A percentile compares a stretch with the other conserved stretches of the same genome.
Conservation (phyloP, 1,140 invertebrate species). For the Papilio aristodemus region DNA sequence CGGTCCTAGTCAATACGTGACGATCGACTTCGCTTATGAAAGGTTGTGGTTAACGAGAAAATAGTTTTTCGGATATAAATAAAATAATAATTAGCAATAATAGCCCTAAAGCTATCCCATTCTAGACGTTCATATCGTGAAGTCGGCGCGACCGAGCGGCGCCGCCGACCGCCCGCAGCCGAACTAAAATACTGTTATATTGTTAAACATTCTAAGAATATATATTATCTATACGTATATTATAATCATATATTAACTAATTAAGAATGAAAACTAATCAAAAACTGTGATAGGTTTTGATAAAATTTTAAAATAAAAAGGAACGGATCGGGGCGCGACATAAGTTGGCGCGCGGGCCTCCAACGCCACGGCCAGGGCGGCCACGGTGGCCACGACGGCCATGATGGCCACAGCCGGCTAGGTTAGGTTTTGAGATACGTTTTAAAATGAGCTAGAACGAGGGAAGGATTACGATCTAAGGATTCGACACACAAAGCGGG, state of each 20-base stretch:
- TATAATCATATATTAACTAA: slow-evolving; percentile 80
- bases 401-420: slow-evolving; percentile 49
- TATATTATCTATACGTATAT: slow-evolving; percentile 80
- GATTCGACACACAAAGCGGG: slow-evolving; percentile 47
- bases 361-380: slow-evolving; percentile 9
- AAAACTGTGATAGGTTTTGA: slow-evolving; percentile 81
- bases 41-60: slow-evolving; percentile 79
- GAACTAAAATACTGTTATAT: slow-evolving; percentile 76
- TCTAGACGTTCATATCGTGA: slow-evolving; percentile 69
- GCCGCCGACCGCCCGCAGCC: slow-evolving; percentile 49
- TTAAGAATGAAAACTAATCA: slow-evolving; percentile 80
- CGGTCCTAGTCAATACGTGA: slow-evolving; percentile 76
- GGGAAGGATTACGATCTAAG: slow-evolving; percentile 51
- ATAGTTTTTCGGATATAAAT: slow-evolving; percentile 74
- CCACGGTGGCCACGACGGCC: slow-evolving; percentile 23
- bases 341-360: slow-evolving; percentile 34
- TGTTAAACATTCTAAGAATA: slow-evolving; percentile 79
- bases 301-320: slow-evolving; percentile 78
- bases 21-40: slow-evolving; percentile 80
- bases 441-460: slow-evolving; percentile 60
- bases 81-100: slow-evolving; percentile 79
- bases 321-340: slow-evolving; percentile 44
- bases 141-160: slow-evolving; percentile 48
- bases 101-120: slow-evolving; percentile 75
- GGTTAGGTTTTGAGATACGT: slow-evolving; percentile 78